Percentiles rank a stretch among this genome's conserved stretches.
These are phyloP conservation scores for Vanessa atalanta DNA, from an alignment of 1,140 invertebrate genomes.

Conservation along the genomic window DNA sequence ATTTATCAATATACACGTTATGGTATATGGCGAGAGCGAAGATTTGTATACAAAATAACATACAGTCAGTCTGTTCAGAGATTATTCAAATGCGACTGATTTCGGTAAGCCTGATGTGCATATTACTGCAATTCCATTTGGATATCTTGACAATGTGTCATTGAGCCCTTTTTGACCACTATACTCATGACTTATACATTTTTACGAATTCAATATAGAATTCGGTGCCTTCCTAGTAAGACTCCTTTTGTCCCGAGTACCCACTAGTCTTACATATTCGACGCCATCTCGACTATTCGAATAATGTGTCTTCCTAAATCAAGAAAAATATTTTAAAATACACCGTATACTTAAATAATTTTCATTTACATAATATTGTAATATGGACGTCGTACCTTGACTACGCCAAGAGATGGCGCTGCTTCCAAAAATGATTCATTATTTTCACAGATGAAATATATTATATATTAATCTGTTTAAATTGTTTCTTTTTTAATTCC, in stretches of 20 bases:
- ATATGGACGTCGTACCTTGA: not conserved
- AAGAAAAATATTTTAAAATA: not conserved
- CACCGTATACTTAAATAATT: not conserved
- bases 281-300: not conserved
- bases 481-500: not conserved
- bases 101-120: no score
- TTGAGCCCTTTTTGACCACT: not conserved
- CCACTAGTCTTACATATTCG: slow-evolving; percentile 2
- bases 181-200: not conserved
- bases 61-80: no score
- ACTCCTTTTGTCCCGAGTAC: not conserved
- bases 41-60: not conserved
- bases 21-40: not conserved
- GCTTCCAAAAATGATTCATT: not conserved
- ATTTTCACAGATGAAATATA: not conserved
- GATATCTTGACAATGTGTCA: not conserved
- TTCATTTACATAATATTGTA: not conserved
- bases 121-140: not conserved
- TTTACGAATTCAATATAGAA: not conserved
- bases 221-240: not conserved
- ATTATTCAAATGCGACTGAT: no score
- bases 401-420: slow-evolving; percentile 4
- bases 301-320: slow-evolving; percentile 4
- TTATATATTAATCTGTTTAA: not conserved
- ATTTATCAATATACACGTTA: not conserved